Evolutionary conservation across 2,888 invertebrate genomes (phyloP), one percentile per base, ranked within the genome.

Genomic region (Cataglyphis livida): DNA sequence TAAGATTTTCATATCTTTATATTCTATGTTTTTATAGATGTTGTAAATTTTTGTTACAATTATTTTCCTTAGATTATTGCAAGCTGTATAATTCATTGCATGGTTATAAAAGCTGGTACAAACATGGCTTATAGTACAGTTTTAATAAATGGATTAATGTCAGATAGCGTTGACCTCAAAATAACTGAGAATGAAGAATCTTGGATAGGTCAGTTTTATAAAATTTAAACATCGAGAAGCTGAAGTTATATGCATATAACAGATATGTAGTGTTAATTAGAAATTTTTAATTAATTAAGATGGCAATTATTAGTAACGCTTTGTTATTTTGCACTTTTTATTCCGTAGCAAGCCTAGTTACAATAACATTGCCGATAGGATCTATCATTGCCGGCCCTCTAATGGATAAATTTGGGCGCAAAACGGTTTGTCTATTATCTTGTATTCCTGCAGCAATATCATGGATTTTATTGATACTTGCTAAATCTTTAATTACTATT

Each of bases 101-200:
- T 95, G 64, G 95, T 95, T 1, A 95, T 96, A 82, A 96, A 96
- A 90, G 95, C 95, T 25, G 96, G 96, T 38, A 94, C 96, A 68
- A 96, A 96, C 90, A 95, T 96, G 95, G 95, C 96, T 0, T 96
- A 95, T 89, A 96, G 96, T 89, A 95, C 96, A 9, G 94, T 96
- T 70, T 93, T 96, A 76, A 91, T 95, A 78, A 95, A 96, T 12
- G 95, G 96, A 85, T 93, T 96, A 62, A 91, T 94, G 81, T 91
- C 91, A 12, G 91, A 94, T 78, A 92, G 92, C 59, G 94, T 94
- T 84, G 90, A 93, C 48, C 94, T 95, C 51, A 89, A 90, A 21
- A 94, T 96, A 57, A 94, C 94, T 59, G 94, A 94, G 83, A 93
- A 94, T 41, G 93, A 96, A 91, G 95, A 95, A 41, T 96, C 96